Conservation (phyloP, 1,140 invertebrate species). For the Ooceraea biroi region DNA sequence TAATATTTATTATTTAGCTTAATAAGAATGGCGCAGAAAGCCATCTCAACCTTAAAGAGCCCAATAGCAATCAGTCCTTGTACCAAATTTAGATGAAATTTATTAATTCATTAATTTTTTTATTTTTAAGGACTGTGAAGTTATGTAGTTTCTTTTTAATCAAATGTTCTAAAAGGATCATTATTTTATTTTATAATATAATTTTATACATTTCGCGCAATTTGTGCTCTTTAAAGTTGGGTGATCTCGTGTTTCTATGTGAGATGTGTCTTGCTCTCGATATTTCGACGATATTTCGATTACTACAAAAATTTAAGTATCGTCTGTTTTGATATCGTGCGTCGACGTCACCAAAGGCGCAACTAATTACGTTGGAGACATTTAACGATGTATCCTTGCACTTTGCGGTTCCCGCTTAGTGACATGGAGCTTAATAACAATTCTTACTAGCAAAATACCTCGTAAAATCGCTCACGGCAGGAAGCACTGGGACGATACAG, state of each 20-base stretch:
- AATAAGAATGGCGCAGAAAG: slow-evolving; percentile 38
- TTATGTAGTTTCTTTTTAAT: not conserved
- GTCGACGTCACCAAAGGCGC: not conserved
- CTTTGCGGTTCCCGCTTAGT: slow-evolving; percentile 49
- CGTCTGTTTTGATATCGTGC: not conserved
- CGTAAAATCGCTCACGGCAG: slow-evolving; percentile 58
- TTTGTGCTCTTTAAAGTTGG: slow-evolving; percentile 36
- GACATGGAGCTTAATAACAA: slow-evolving; percentile 31
- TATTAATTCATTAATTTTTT: slow-evolving; percentile 34
- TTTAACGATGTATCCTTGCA: slow-evolving; percentile 22
- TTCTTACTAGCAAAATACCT: slow-evolving; percentile 59
- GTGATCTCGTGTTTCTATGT: slow-evolving; percentile 1
- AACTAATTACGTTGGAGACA: slow-evolving; percentile 48
- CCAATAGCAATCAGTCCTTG: not conserved
- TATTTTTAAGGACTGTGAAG: not conserved
- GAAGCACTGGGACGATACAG: slow-evolving; percentile 65
- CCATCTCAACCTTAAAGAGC: slow-evolving; percentile 8
- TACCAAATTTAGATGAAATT: slow-evolving; percentile 13
- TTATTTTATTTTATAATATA: not conserved
- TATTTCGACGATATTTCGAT: slow-evolving; percentile 21
- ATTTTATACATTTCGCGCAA: not conserved
- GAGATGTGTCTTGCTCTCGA: slow-evolving; percentile 3
- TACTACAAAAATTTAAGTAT: not conserved
- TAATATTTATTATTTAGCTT: slow-evolving; percentile 62
- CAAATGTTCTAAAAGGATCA: slow-evolving; percentile 3